phyloP scores from a whole-genome alignment of 2,113 vertebrate genomes.

The Aleadryas rufinucha region DNA sequence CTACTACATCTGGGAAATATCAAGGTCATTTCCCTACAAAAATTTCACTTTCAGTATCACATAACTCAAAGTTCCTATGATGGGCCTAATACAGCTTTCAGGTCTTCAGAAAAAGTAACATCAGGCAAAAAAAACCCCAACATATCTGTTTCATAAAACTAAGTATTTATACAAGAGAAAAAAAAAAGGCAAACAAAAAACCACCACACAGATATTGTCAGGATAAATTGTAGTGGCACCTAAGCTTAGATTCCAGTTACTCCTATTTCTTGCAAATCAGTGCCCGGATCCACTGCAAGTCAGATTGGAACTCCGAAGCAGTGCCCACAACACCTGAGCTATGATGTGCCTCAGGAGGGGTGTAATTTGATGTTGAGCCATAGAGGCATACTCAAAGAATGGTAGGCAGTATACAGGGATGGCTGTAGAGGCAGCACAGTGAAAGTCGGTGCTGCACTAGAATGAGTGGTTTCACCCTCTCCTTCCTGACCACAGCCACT shows the following conservation, averaged over 20 bases:
- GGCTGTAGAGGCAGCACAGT: neutral
- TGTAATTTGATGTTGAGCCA: neutral
- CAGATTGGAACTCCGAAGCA: neutral
- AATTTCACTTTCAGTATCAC: neutral
- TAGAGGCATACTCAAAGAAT: neutral
- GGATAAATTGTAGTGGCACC: neutral
- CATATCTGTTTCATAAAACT: neutral
- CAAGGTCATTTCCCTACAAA: neutral
- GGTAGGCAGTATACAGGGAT: fast-evolving
- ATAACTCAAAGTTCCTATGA: neutral
- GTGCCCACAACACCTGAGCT: neutral
- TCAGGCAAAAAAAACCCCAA: fast-evolving
- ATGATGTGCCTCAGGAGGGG: neutral
- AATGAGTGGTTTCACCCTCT: fast-evolving
- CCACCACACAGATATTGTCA: neutral
- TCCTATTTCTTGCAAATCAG: neutral
- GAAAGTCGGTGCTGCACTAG: fast-evolving
- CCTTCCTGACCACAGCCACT: neutral
- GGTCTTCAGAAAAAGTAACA: neutral
- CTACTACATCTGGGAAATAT: neutral
- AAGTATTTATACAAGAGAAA: neutral
- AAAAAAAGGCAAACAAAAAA: neutral
- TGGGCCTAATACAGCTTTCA: neutral
- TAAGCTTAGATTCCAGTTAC: neutral
- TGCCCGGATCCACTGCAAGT: neutral